Conservation (phyloP, 2,113 vertebrate species). For the Salvelinus alpinus region DNA sequence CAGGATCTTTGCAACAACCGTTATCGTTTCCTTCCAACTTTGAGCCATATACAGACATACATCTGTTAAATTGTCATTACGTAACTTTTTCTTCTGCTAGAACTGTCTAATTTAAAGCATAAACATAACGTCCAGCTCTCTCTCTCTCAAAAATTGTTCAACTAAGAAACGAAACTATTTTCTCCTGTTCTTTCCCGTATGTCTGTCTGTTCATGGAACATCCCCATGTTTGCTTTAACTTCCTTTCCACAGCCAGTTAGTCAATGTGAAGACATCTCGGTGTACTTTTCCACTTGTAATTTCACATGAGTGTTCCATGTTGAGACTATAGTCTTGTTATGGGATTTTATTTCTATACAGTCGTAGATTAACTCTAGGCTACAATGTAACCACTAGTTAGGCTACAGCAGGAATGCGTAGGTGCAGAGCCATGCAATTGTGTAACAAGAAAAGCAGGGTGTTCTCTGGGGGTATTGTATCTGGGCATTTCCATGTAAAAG, state of each 20-base stretch:
- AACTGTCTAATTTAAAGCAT: background rate
- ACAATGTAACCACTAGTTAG: background rate
- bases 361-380: background rate
- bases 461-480: too few relatives aligned
- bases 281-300: background rate
- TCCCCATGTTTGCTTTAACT: background rate
- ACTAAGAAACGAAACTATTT: background rate
- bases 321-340: background rate
- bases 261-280: background rate
- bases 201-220: background rate
- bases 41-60: background rate
- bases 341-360: too few relatives aligned
- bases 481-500: too few relatives aligned
- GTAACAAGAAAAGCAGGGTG: too few relatives aligned
- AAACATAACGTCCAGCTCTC: background rate
- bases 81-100: constrained; percentile 5
- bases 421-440: too few relatives aligned
- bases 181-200: background rate
- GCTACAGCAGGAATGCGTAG: background rate
- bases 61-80: background rate
- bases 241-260: too few relatives aligned
- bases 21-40: background rate
- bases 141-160: background rate
- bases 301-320: background rate
- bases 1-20: background rate